Evolutionary conservation across 2,113 vertebrate genomes (phyloP), one percentile per base, ranked within the genome.

Genomic region (Pholis gunnellus): DNA sequence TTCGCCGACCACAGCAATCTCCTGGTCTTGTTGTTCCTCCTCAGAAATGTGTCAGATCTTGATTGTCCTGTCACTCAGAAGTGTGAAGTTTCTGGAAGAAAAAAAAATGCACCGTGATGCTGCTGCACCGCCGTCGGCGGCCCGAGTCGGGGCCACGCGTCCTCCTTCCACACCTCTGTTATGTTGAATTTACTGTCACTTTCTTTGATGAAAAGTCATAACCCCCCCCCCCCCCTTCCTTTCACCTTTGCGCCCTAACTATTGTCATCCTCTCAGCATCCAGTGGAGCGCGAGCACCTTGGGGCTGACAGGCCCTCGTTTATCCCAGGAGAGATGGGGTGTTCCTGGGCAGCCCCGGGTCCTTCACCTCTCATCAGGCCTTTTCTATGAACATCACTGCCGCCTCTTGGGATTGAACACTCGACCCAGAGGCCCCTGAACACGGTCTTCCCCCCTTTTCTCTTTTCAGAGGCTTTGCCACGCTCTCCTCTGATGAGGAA

Each of bases 401-500:
- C 22, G n/a, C 69, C 75, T 88, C 54, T 38, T 56, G 52, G 61
- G 72, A 69, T 64, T 65, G 20, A 34, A 34, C 11, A 42, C 38
- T 18, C 20, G 4, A 31, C 42, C 31, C 52, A 54, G 44, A 83
- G 52, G 27, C 83, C 18, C 61, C 40, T 7, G 18, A 50, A 36
- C 38, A 56, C 1, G 7, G 72, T 81, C 61, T 57, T 66, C 48
- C 54, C 67, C 20, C 34, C 44, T 42, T 48, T 42, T 65, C 2
- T 50, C n/a, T 70, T 88, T 80, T 93, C 87, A 90, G 91, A 90
- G 86, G 87, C 84, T 86, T 82, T 90, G 88, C 78, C 78, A 9
- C 0, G 5, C 20, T 60, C 27, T 68, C 63, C 44, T 72, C 42
- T 44, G 54, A 29, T 27, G 52, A 74, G 78, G 72, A 73, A 25